Evolutionary conservation across 2,797 vertebrate species (phyloP).

Genomic region (Phoebastria nigripes): DNA sequence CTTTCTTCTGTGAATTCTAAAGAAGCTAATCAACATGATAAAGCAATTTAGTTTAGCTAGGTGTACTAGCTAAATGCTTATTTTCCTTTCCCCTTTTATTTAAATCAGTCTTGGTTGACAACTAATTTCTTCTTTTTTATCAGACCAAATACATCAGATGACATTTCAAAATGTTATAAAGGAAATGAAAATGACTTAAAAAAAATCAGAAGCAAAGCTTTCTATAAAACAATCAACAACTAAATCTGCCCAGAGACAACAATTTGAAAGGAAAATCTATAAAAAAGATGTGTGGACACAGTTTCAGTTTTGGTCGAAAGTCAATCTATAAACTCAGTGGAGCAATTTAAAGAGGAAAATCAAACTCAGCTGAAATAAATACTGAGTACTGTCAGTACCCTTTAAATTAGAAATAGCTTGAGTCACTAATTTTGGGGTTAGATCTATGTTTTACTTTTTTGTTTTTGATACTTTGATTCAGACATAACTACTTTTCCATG

Average conservation of each 20-base stretch:
- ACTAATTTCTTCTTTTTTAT: background rate
- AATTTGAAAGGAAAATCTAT: conserved; percentile 37
- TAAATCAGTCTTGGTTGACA: background rate
- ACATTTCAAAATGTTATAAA: conserved; percentile 5
- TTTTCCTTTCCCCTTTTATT: background rate
- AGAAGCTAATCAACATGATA: background rate
- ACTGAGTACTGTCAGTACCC: background rate
- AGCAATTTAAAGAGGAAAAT: conserved; percentile 14
- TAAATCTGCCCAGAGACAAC: background rate
- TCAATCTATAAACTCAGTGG: conserved; percentile 5
- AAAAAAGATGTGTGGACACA: background rate
- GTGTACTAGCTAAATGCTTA: background rate
- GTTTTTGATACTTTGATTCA: background rate
- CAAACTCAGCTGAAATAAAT: background rate
- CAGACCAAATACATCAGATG: background rate
- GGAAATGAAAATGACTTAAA: background rate
- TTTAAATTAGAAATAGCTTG: background rate
- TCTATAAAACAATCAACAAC: conserved; percentile 2
- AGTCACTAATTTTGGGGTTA: background rate
- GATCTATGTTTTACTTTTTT: background rate
- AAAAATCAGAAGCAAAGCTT: background rate
- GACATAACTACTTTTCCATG: background rate
- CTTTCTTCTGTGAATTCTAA: background rate
- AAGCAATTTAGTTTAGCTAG: background rate
- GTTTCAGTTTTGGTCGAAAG: background rate